Conservation (phyloP, 2,888 invertebrate species). For the Thymelicus lineola region DNA sequence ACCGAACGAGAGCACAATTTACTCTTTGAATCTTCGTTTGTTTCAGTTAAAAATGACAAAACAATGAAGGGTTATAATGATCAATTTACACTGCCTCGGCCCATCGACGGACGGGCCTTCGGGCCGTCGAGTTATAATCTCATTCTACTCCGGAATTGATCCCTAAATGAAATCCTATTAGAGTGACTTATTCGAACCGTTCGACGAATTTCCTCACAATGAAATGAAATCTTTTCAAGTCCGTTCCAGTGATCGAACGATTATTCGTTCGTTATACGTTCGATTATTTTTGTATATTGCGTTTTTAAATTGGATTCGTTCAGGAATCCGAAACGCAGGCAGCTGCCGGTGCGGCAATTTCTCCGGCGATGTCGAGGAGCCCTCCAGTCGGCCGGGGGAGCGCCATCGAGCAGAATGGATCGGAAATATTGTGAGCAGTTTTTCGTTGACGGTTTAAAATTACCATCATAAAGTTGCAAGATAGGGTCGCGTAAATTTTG, state of each 20-base stretch:
- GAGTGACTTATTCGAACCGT: slow-evolving; percentile 30
- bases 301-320: slow-evolving; percentile 36
- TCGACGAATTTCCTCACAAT: slow-evolving; percentile 35
- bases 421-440: slow-evolving; percentile 12
- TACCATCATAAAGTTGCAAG: slow-evolving; percentile 16
- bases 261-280: no score
- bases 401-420: slow-evolving; percentile 13
- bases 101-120: not conserved
- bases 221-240: slow-evolving; percentile 30
- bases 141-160: slow-evolving; percentile 24
- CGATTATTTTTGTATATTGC: slow-evolving; percentile 32
- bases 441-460: slow-evolving; percentile 13
- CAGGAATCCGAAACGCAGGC: slow-evolving; percentile 29
- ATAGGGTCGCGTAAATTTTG: slow-evolving; percentile 19
- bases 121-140: slow-evolving; percentile 28
- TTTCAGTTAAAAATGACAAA: not conserved
- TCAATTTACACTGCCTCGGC: slow-evolving; percentile 3
- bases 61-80: not conserved
- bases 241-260: slow-evolving; percentile 29
- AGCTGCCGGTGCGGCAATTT: slow-evolving; percentile 32
- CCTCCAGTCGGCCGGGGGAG: slow-evolving; percentile 11
- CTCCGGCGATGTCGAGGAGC: slow-evolving; percentile 17
- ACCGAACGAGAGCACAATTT: not conserved
- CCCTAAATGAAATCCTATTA: slow-evolving; percentile 32
- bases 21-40: not conserved